Evolutionary conservation across 2,888 invertebrate species (phyloP).

Genomic region (Harpagoxenus sublaevis): DNA sequence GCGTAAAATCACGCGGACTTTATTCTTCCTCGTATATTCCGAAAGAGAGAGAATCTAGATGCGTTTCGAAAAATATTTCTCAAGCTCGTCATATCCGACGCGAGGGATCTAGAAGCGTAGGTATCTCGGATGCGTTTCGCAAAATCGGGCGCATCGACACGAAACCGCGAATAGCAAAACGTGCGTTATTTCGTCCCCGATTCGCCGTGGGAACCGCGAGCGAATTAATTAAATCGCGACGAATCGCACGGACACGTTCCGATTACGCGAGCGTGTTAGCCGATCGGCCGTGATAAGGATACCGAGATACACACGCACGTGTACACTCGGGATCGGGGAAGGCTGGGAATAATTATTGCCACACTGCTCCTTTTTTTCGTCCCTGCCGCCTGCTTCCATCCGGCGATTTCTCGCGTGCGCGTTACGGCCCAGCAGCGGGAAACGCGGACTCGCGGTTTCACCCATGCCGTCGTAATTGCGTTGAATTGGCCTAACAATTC

Average conservation of each 20-base stretch:
- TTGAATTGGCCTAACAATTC: conserved; percentile 53
- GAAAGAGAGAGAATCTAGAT: neutral
- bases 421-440: conserved; percentile 42
- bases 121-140: conserved; percentile 1
- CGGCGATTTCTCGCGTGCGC: conserved; percentile 54
- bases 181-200: neutral
- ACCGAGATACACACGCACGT: neutral
- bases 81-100: neutral
- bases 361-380: conserved; percentile 31
- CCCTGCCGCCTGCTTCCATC: conserved; percentile 34
- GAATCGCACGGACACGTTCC: conserved; percentile 47
- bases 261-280: conserved; percentile 54
- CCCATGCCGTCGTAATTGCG: conserved; percentile 43
- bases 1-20: neutral
- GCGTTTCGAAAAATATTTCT: neutral
- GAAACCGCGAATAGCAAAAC: neutral
- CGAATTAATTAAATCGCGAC: conserved; percentile 56
- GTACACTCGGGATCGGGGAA: neutral
- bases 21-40: neutral
- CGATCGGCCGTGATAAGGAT: conserved; percentile 44
- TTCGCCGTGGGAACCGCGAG: conserved; percentile 30
- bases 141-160: conserved; percentile 1
- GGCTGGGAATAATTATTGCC: conserved; percentile 53
- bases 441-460: conserved; percentile 55
- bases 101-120: neutral